These are phyloP conservation scores for Antitype chi DNA, from an alignment of 2,888 invertebrate species.

Conservation along the genomic window DNA sequence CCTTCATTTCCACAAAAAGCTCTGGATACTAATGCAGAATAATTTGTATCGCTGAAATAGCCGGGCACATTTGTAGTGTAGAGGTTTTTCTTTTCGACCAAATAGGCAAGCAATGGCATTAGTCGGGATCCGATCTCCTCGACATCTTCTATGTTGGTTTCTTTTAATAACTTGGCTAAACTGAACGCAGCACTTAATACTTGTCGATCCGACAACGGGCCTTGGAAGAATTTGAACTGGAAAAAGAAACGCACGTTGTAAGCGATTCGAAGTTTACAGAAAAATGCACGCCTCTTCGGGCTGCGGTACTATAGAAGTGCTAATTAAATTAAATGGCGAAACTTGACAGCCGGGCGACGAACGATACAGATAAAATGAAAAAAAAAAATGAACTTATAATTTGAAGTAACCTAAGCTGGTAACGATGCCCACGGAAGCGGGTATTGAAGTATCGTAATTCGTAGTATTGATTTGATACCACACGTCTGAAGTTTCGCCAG, in stretches of 20 bases:
- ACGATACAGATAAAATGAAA: not conserved
- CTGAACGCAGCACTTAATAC: conserved; percentile 73
- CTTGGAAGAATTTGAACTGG: conserved; percentile 83
- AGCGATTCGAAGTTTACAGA: not conserved
- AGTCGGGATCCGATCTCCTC: conserved; percentile 74
- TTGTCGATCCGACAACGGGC: conserved; percentile 76
- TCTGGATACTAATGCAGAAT: conserved; percentile 69
- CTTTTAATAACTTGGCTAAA: conserved; percentile 71
- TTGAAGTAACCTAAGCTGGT: not conserved
- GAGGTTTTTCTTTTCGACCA: conserved; percentile 75
- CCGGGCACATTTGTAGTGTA: conserved; percentile 69
- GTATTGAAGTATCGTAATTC: not conserved
- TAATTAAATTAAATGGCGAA: not conserved
- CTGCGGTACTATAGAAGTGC: not conserved
- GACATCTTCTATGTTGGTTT: conserved; percentile 69
- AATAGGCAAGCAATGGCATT: conserved; percentile 79
- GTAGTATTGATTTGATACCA: not conserved
- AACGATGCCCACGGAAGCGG: not conserved
- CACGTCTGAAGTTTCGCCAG: not conserved
- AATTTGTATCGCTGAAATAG: conserved; percentile 70
- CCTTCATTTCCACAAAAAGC: conserved; percentile 32
- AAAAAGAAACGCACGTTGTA: conserved; percentile 61
- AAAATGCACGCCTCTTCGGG: not conserved
- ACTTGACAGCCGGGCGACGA: not conserved
- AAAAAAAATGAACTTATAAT: not conserved